Evolutionary conservation across 2,888 invertebrate genomes (phyloP).

Genomic region (Stegophylla sp.): DNA sequence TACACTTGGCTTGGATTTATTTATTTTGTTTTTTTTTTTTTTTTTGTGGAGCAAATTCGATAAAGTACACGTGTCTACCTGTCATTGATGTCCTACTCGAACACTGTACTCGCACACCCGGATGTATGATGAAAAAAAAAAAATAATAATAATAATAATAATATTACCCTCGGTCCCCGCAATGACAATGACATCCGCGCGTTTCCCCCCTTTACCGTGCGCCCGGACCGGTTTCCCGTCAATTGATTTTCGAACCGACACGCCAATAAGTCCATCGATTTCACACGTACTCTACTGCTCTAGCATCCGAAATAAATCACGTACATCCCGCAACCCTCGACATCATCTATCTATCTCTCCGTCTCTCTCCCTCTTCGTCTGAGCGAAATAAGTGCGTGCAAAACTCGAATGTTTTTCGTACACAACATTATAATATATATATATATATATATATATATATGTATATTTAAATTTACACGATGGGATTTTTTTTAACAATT

Average conservation of each 20-base stretch:
- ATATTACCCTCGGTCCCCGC: conserved; percentile 13
- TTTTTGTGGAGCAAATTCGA: conserved; percentile 28
- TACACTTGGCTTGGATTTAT: conserved; percentile 36
- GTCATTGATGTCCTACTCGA: conserved; percentile 53
- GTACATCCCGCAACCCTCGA: conserved; percentile 41
- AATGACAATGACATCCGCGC: conserved; percentile 54
- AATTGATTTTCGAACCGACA: conserved; percentile 57
- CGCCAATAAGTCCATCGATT: conserved; percentile 59
- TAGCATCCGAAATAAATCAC: conserved; percentile 58
- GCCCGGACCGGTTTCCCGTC: conserved; percentile 47
- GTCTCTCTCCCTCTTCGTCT: neutral
- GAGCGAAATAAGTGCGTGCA: conserved; percentile 1
- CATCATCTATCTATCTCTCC: neutral
- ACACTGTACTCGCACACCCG: conserved; percentile 24
- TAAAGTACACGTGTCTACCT: conserved; percentile 55
- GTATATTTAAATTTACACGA: neutral
- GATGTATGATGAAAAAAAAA: conserved; percentile 34
- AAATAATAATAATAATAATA: too few species aligned
- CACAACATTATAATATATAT: too few species aligned
- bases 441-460: too few species aligned
- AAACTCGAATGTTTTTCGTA: conserved; percentile 36
- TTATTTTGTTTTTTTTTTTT: conserved; percentile 28
- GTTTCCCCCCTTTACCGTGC: conserved; percentile 10
- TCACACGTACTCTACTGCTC: conserved; percentile 59
- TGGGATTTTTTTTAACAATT: conserved; percentile 1